Base-by-base conservation (phyloP, 2,113 vertebrate species). In the Oncorhynchus nerka region DNA sequence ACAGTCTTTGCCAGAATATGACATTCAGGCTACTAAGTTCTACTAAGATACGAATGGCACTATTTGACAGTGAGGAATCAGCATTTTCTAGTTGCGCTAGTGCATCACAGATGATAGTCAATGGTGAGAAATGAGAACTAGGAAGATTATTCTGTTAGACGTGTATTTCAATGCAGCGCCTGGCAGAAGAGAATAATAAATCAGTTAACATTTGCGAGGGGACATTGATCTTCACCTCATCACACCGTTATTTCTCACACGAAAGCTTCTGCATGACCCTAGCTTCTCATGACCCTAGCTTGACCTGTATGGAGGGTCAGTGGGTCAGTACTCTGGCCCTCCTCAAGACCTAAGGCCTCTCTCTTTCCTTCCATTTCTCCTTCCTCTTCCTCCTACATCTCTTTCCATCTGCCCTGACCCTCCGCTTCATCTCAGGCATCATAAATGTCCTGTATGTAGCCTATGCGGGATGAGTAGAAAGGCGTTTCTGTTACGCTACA, bases 401-500 rank as follows among this genome's bases (percentile, higher is more conserved):
- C 39, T 78, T 55, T 72, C 32, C n/a, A 8, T 69, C 62, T 74
- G 32, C 34, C 24, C 72, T 71, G 48, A 24, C 24, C 74, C 45
- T 26, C 76, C 75, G n/a, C 57, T 75, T 45, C 22, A 81, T 81
- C 76, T 57, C 82, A 80, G 45, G 64, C 20, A 81, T 73, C 39
- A 45, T 45, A 45, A 45, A 11, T 45, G 39, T 45, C 39, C 39
- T 45, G 39, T 45, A 45, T 45, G 9, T 45, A 45, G 39, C 39
- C 85, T 90, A 85, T 85, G 90, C 90, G 86, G 87, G 87, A 89
- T 93, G 84, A 85, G 82, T 83, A 88, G 39, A 86, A 45, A 45
- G 39, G 9, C 3, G 9, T 45, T 45, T 45, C 8, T 45, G 9
- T 45, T 45, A 45, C 39, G 39, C 39, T 45, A 45, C 39, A 9